phyloP scores from a whole-genome alignment of 2,113 vertebrate genomes.

The Phoxinus phoxinus region DNA sequence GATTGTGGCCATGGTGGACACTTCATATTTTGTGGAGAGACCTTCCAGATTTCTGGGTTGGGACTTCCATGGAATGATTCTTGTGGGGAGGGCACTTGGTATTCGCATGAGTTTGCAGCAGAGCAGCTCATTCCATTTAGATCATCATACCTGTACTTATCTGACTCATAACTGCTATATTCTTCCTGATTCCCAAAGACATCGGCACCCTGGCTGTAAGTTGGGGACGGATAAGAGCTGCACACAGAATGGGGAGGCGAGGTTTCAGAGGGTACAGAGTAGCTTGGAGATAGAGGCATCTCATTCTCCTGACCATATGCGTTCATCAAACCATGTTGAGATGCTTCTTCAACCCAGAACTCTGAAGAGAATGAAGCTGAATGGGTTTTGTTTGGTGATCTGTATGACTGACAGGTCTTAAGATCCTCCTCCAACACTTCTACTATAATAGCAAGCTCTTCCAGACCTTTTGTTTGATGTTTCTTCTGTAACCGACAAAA shows the following conservation, averaged over 20 bases:
- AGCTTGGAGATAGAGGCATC: neutral
- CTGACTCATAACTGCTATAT: conserved; percentile 58
- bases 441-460: conserved; percentile 84
- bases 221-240: conserved; percentile 3
- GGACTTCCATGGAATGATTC: conserved; percentile 40
- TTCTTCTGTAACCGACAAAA: conserved; percentile 70
- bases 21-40: neutral
- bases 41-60: conserved; percentile 4
- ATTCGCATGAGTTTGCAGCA: conserved; percentile 34
- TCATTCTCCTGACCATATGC: conserved; percentile 5
- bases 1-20: neutral
- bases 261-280: neutral
- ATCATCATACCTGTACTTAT: conserved; percentile 66
- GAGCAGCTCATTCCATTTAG: conserved; percentile 49
- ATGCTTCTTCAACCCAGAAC: neutral
- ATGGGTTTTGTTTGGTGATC: neutral
- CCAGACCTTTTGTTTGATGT: conserved; percentile 71
- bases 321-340: neutral
- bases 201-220: neutral
- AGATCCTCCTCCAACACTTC: conserved; percentile 88
- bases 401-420: conserved; percentile 57
- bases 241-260: neutral
- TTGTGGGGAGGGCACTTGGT: conserved; percentile 51
- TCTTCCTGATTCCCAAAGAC: conserved; percentile 29
- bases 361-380: conserved; percentile 27